Evolutionary conservation across 2,888 invertebrate species (phyloP), one percentile per base, ranked within the genome.

Genomic region (Callinectes sapidus): DNA sequence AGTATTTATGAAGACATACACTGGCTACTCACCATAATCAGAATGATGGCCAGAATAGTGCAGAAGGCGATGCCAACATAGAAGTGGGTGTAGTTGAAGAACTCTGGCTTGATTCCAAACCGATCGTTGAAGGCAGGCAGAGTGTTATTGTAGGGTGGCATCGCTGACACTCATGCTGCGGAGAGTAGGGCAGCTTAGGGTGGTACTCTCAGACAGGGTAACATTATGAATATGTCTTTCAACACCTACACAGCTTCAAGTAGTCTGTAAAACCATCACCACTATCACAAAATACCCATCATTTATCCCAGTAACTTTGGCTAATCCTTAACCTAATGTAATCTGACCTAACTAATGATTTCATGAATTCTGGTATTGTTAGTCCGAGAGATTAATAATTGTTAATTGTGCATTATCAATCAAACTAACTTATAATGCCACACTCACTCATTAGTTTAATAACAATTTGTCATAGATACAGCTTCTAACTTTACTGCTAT

Each of bases 11-110:
- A 55, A 13, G 55, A 16, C 55, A 3, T 39, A 18, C 61, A 61
- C 61, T 1, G 6, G 28, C 28, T 48, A 90, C 94, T 98, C 93
- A 98, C 95, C 94, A 98, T 96, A 94, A 98, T 96, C 93, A 98
- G 96, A 39, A 97, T 96, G 16, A 97, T 96, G 91, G 97, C 97
- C 95, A 98, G 95, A 77, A 98, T 96, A 8, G 98, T 97, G 96
- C 98, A 97, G 95, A 98, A 97, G 48, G 97, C 97, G 94, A 98
- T 97, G 32, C 97, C 97, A 95, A 98, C 97, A 96, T 98, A 98
- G 96, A 98, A 98, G 87, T 97, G 97, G n/a, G 97, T 97, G 95
- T 97, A 98, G 96, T 98, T 97, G 94, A 39, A 85, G 23, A 32
- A 90, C 39, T 93, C 90, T 42, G 94, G 93, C 66, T 94, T 93